These are phyloP conservation scores for Neodiprion lecontei DNA, from an alignment of 1,140 invertebrate species.

Conservation along the genomic window DNA sequence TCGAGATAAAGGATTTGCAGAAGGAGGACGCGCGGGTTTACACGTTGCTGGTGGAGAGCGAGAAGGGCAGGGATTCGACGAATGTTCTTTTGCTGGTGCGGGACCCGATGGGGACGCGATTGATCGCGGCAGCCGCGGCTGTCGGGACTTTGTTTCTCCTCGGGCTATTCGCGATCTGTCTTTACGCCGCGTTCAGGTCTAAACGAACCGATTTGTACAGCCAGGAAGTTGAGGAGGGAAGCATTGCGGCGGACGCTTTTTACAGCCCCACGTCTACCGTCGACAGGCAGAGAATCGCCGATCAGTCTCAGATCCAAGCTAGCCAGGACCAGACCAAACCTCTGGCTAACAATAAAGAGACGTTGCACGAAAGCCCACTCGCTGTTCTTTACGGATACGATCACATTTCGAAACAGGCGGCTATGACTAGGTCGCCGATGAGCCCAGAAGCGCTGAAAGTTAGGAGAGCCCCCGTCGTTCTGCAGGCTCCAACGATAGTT, in stretches of 20 bases:
- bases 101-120: slow-evolving; percentile 53
- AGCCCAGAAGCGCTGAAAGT: slow-evolving; percentile 60
- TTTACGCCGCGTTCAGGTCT: slow-evolving; percentile 45
- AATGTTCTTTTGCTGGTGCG: slow-evolving; percentile 50
- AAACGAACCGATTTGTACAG: slow-evolving; percentile 46
- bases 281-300: slow-evolving; percentile 37
- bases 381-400: slow-evolving; percentile 58
- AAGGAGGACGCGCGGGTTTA: slow-evolving; percentile 55
- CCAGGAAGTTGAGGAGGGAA: slow-evolving; percentile 52
- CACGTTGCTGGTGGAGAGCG: slow-evolving; percentile 55
- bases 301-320: slow-evolving; percentile 14
- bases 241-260: slow-evolving; percentile 55
- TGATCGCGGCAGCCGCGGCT: slow-evolving; percentile 50
- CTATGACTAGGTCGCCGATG: slow-evolving; percentile 40
- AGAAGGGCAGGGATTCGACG: slow-evolving; percentile 55
- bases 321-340: slow-evolving; percentile 33
- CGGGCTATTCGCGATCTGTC: slow-evolving; percentile 43
- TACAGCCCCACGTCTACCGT: slow-evolving; percentile 37
- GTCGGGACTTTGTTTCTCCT: slow-evolving; percentile 50
- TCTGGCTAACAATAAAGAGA: slow-evolving; percentile 38
- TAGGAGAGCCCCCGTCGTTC: slow-evolving; percentile 54
- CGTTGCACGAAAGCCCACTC: slow-evolving; percentile 45
- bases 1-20: slow-evolving; percentile 54
- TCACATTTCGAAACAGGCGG: slow-evolving; percentile 49
- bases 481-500: slow-evolving; percentile 58